Conservation (phyloP, 2,888 invertebrate species). For the Mayetiola destructor region DNA sequence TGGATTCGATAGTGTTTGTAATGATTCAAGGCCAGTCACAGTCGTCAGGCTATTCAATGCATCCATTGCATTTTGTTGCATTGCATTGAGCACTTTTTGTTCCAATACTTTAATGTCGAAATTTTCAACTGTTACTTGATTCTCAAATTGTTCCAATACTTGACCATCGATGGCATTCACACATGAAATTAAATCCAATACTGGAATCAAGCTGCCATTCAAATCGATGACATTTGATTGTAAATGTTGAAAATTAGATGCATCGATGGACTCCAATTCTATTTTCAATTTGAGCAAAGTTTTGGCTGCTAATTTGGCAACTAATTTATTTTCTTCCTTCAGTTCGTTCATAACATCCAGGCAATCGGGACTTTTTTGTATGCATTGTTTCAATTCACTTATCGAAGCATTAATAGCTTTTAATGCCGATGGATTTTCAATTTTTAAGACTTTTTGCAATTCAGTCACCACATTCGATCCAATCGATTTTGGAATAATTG, state of each 20-base stretch:
- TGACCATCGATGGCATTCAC: background rate
- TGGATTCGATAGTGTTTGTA: conserved; percentile 18
- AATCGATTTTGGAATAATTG: background rate
- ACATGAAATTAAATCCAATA: background rate
- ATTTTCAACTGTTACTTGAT: background rate
- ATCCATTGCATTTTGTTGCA: conserved; percentile 35
- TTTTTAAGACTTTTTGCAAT: background rate
- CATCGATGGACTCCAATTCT: background rate
- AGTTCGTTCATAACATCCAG: background rate
- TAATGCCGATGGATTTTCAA: background rate
- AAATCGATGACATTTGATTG: background rate
- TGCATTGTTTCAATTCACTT: background rate
- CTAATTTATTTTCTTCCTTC: conserved; percentile 23
- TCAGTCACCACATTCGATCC: background rate
- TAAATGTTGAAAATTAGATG: background rate
- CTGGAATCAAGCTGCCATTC: background rate
- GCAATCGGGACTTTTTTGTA: background rate
- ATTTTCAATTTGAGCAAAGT: conserved; percentile 28
- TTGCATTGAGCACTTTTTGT: conserved; percentile 31
- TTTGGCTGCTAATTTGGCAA: conserved; percentile 25
- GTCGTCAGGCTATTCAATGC: conserved; percentile 24
- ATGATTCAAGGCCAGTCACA: conserved; percentile 16
- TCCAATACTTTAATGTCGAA: conserved; percentile 25
- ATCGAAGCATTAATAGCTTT: background rate
- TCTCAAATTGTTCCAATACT: conserved; percentile 1